A percentile compares a stretch with the other conserved stretches of the same genome.
Evolutionary conservation across 2,113 vertebrate genomes (phyloP).

Genomic region (Okapia johnstoni): DNA sequence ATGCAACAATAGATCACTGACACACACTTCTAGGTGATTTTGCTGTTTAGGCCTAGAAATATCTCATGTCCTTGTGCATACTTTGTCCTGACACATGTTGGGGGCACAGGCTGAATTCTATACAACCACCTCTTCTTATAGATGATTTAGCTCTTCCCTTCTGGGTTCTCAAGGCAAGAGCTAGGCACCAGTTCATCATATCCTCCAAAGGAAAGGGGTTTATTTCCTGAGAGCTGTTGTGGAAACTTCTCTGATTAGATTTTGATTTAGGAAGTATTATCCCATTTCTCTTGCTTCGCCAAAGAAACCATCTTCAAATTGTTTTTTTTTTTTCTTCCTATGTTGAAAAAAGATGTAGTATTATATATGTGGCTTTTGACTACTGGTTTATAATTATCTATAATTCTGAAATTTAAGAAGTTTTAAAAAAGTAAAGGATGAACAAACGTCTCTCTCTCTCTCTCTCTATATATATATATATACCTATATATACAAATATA

Average conservation of each 20-base stretch:
- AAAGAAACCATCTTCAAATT: neutral
- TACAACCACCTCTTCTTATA: neutral
- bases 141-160: neutral
- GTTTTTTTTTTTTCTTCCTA: neutral
- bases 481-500: too few species aligned
- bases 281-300: neutral
- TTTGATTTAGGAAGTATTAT: neutral
- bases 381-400: neutral
- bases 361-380: neutral
- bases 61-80: neutral
- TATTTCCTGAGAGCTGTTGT: neutral
- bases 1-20: neutral
- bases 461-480: accelerated
- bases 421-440: neutral
- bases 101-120: neutral
- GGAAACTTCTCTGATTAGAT: neutral
- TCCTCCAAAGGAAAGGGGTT: neutral
- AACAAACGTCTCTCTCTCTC: neutral
- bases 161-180: neutral
- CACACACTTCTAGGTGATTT: neutral
- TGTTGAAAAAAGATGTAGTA: neutral
- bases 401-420: neutral
- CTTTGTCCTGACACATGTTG: neutral
- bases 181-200: neutral
- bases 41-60: neutral